phyloP scores from a whole-genome alignment of 2,113 vertebrate species.

The Semnornis frantzii region DNA sequence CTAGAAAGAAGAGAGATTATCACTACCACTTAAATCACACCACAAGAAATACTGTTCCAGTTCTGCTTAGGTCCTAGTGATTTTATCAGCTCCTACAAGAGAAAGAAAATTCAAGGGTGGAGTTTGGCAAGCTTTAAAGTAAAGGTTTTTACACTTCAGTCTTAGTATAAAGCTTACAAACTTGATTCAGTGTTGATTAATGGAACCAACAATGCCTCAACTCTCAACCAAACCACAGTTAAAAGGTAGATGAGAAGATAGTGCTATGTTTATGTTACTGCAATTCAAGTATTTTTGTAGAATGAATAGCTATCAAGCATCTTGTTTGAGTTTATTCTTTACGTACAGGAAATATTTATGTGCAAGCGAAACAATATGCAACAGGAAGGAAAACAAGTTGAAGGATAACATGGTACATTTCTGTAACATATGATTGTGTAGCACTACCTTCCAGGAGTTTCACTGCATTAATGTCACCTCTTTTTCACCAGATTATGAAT shows the following conservation, averaged over 20 bases:
- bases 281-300: not conserved
- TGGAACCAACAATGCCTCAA: not conserved
- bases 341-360: not conserved
- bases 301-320: not conserved
- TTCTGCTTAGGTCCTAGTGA: not conserved
- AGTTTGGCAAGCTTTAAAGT: not conserved
- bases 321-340: not conserved
- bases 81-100: not conserved
- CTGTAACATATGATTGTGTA: not conserved
- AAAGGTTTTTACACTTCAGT: not conserved
- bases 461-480: not conserved
- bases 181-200: not conserved
- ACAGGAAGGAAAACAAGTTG: not conserved
- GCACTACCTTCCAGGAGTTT: not conserved
- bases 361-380: not conserved
- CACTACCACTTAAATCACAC: not conserved
- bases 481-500: slow-evolving; percentile 41
- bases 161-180: not conserved
- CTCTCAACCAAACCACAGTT: not conserved
- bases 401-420: not conserved
- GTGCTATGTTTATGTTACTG: not conserved
- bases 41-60: not conserved
- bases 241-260: slow-evolving; percentile 18
- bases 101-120: slow-evolving; percentile 3
- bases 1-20: not conserved